Conservation (phyloP, 2,797 vertebrate genomes). For the Rhinoraja longicauda region DNA sequence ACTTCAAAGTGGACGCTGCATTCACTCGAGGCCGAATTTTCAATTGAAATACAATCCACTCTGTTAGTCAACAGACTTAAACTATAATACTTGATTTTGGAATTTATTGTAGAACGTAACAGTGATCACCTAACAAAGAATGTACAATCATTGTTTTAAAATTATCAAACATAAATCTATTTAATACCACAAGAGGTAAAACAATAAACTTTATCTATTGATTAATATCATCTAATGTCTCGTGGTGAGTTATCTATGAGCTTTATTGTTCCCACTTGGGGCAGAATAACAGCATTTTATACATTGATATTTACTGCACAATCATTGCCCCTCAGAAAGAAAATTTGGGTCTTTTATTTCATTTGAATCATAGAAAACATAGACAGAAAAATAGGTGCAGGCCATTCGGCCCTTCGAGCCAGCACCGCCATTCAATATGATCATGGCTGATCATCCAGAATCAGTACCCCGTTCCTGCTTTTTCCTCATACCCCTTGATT, state of each 20-base stretch:
- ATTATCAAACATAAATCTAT: slow-evolving; percentile 11
- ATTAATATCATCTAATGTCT: slow-evolving; percentile 7
- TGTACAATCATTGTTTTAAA: not conserved
- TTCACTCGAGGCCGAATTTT: not conserved
- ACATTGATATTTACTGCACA: not conserved
- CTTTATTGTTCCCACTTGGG: slow-evolving; percentile 16
- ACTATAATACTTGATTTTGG: not conserved
- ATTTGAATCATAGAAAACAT: not conserved
- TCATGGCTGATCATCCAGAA: too few relatives aligned
- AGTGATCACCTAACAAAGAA: not conserved
- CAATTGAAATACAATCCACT: not conserved
- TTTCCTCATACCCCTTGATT: too few relatives aligned
- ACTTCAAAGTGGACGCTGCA: not conserved
- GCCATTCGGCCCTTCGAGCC: too few relatives aligned
- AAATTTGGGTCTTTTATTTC: slow-evolving; percentile 16
- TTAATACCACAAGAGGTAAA: slow-evolving; percentile 27
- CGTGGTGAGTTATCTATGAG: slow-evolving; percentile 13
- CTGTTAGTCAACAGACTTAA: not conserved
- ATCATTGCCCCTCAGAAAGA: slow-evolving; percentile 7
- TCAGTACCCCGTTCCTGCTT: too few relatives aligned
- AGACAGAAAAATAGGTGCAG: too few relatives aligned
- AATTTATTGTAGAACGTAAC: slow-evolving; percentile 7
- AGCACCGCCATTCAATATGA: too few relatives aligned
- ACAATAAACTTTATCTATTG: slow-evolving; percentile 7
- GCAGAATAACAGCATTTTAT: slow-evolving; percentile 20